Evolutionary conservation across 2,113 vertebrate genomes (phyloP).

Genomic region (Eptesicus fuscus): DNA sequence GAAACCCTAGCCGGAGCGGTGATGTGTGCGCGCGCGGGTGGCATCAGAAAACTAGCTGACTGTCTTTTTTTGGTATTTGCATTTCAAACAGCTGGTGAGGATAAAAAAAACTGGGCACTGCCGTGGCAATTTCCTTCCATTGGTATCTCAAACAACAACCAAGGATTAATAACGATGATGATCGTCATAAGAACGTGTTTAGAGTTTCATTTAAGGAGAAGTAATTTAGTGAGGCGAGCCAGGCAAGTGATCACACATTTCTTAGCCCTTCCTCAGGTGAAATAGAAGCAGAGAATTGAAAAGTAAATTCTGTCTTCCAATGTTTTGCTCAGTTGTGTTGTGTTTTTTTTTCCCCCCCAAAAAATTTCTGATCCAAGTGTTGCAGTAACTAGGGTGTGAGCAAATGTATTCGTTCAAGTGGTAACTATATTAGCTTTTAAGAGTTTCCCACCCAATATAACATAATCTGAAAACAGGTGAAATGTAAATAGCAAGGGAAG

Average conservation of each 20-base stretch:
- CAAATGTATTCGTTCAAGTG: background rate
- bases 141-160: background rate
- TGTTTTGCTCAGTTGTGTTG: background rate
- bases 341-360: background rate
- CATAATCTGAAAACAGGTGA: background rate
- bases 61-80: background rate
- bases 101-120: background rate
- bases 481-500: background rate
- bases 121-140: background rate
- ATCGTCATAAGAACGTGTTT: background rate
- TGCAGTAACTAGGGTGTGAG: background rate
- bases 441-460: background rate
- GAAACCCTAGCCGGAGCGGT: rapidly evolving
- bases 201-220: background rate
- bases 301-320: background rate
- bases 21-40: background rate
- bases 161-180: too few relatives aligned
- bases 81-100: slow-evolving; percentile 21
- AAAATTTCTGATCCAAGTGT: background rate
- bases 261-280: background rate
- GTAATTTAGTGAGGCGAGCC: background rate
- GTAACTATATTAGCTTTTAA: background rate
- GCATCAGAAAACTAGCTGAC: background rate
- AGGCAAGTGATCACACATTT: background rate
- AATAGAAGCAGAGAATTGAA: background rate